Evolutionary conservation across 2,888 invertebrate species (phyloP).

Genomic region (Orthonevra nobilis): DNA sequence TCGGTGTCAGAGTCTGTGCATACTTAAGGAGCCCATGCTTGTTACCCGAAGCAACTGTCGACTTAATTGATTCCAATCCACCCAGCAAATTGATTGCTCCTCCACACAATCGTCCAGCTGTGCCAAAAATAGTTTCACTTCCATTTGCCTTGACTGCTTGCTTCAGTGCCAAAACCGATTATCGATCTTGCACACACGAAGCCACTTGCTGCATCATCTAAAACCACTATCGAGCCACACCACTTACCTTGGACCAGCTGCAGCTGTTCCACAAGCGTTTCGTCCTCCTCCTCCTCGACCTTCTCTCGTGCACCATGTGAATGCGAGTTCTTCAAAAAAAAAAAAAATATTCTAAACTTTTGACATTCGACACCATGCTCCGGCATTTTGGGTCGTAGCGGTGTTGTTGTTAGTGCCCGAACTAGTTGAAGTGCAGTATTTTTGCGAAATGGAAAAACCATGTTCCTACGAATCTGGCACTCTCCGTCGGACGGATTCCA

Average conservation of each 20-base stretch:
- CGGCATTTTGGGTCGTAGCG: not conserved
- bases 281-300: too few species aligned
- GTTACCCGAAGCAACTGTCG: slow-evolving; percentile 9
- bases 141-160: not conserved
- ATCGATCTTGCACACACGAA: slow-evolving; percentile 42
- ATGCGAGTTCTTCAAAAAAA: slow-evolving; percentile 1
- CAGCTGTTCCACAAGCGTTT: slow-evolving; percentile 26
- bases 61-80: slow-evolving; percentile 31
- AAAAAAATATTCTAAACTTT: slow-evolving; percentile 41
- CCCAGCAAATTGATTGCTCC: not conserved
- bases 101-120: not conserved
- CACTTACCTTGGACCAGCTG: slow-evolving; percentile 49
- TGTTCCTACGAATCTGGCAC: slow-evolving; percentile 38
- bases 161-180: slow-evolving; percentile 45
- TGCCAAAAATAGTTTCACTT: slow-evolving; percentile 13
- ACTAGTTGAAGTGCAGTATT: slow-evolving; percentile 5
- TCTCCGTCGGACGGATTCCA: slow-evolving; percentile 37
- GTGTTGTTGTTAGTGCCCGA: slow-evolving; percentile 4
- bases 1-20: too few species aligned
- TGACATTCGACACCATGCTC: slow-evolving; percentile 53
- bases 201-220: slow-evolving; percentile 52
- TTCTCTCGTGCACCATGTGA: too few species aligned
- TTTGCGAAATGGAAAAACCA: slow-evolving; percentile 54
- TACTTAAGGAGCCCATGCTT: slow-evolving; percentile 3
- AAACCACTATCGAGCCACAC: slow-evolving; percentile 16